Conservation (phyloP, 2,888 invertebrate genomes). For the Nomada flava region DNA sequence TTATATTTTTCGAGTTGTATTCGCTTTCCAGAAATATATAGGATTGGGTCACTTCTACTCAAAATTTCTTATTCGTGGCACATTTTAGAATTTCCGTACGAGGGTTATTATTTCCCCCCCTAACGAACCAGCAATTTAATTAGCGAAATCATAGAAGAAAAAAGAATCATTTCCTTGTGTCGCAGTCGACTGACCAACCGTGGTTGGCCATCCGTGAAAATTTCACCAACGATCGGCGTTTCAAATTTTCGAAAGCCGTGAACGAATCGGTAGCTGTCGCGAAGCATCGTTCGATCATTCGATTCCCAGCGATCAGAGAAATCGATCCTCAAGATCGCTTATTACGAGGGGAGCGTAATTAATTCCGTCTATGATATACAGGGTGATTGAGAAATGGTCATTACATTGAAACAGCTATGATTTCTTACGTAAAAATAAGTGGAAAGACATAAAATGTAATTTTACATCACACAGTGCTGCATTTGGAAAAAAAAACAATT, state of each 20-base stretch:
- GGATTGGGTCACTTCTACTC: too few relatives aligned
- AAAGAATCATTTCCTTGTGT: constrained; percentile 20
- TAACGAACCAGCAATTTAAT: background rate
- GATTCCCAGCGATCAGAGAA: constrained; percentile 61
- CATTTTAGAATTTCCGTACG: too few relatives aligned
- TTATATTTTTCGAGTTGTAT: too few relatives aligned
- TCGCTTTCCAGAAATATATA: too few relatives aligned
- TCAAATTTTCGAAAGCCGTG: constrained; percentile 66
- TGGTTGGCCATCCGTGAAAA: constrained; percentile 65
- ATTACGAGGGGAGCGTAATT: constrained; percentile 67
- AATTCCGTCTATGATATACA: constrained; percentile 55
- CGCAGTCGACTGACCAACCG: constrained; percentile 42
- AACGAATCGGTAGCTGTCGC: constrained; percentile 31
- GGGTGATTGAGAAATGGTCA: too few relatives aligned
- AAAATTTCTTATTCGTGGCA: too few relatives aligned
- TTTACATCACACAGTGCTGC: too few relatives aligned
- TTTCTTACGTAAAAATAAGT: too few relatives aligned
- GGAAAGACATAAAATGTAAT: too few relatives aligned
- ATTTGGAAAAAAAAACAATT: too few relatives aligned
- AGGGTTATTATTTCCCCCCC: too few relatives aligned
- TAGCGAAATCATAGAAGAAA: constrained; percentile 7
- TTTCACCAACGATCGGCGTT: constrained; percentile 64
- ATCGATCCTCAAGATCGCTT: constrained; percentile 65
- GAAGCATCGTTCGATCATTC: constrained; percentile 55
- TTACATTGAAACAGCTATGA: too few relatives aligned